Conservation (phyloP, 2,888 invertebrate genomes). For the Agonopterix alstromeriana region DNA sequence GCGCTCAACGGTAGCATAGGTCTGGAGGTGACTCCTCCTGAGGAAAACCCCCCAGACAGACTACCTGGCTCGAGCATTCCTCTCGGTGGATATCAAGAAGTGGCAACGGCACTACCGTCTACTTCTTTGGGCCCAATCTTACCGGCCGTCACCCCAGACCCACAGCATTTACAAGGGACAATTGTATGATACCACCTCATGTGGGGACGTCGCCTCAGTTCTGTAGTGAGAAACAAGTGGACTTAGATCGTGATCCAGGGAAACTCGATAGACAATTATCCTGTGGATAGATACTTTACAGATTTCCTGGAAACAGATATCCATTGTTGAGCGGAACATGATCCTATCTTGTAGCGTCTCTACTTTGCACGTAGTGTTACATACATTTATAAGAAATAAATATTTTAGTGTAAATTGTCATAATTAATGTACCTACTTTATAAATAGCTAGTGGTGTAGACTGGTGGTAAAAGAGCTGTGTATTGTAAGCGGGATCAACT, state of each 20-base stretch:
- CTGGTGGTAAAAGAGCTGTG: constrained; percentile 52
- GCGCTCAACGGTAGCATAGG: constrained; percentile 92
- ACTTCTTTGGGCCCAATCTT: constrained; percentile 46
- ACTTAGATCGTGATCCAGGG: constrained; percentile 52
- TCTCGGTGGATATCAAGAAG: constrained; percentile 67
- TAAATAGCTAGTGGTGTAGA: constrained; percentile 18
- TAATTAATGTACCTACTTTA: constrained; percentile 12
- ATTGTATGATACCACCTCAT: constrained; percentile 97
- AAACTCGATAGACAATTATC: constrained; percentile 4
- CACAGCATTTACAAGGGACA: constrained; percentile 90
- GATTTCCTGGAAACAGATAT: constrained; percentile 6
- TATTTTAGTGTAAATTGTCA: constrained; percentile 13
- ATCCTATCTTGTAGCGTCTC: constrained; percentile 49
- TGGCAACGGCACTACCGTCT: constrained; percentile 57
- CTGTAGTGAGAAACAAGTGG: constrained; percentile 85
- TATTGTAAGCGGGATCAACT: constrained; percentile 72
- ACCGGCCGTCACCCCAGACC: constrained; percentile 69
- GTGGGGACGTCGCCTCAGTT: constrained; percentile 93
- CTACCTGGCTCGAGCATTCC: constrained; percentile 47
- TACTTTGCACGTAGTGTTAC: constrained; percentile 34
- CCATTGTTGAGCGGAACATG: constrained; percentile 32
- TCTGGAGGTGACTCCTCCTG: constrained; percentile 85
- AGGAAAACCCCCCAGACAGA: constrained; percentile 76
- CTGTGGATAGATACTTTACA: background rate
- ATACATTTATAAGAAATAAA: constrained; percentile 13